phyloP scores from a whole-genome alignment of 2,888 invertebrate genomes.

The Frankliniella intonsa region DNA sequence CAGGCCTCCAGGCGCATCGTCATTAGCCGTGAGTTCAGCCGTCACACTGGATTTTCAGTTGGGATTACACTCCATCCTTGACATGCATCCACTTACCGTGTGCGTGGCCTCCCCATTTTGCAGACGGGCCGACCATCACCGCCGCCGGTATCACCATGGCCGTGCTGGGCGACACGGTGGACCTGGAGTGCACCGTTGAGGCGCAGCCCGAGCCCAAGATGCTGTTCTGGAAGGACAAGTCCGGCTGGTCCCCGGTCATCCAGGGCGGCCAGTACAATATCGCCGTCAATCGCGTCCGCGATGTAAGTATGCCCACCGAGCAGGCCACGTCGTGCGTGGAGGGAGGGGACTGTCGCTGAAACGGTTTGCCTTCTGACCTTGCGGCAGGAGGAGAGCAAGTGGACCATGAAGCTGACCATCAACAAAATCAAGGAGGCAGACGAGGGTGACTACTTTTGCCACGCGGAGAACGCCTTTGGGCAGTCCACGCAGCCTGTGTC shows the following conservation, averaged over 20 bases:
- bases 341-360: background rate
- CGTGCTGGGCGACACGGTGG: constrained; percentile 68
- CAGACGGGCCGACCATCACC: constrained; percentile 71
- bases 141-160: constrained; percentile 75
- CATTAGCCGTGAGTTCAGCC: constrained; percentile 67
- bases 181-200: constrained; percentile 70
- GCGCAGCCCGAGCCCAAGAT: constrained; percentile 76
- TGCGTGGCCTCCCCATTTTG: constrained; percentile 36
- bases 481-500: constrained; percentile 67
- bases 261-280: constrained; percentile 72
- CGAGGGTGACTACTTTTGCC: constrained; percentile 77
- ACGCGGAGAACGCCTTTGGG: constrained; percentile 79
- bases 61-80: too few species aligned
- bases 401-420: constrained; percentile 70
- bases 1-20: constrained; percentile 74
- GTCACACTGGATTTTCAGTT: background rate
- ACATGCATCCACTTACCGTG: too few species aligned
- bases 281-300: constrained; percentile 55
- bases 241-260: constrained; percentile 67
- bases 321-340: background rate
- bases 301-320: constrained; percentile 47
- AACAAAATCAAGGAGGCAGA: constrained; percentile 65
- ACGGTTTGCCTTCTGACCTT: background rate
- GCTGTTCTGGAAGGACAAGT: constrained; percentile 75
- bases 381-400: constrained; percentile 59